Evolutionary conservation across 2,797 vertebrate genomes (phyloP).

Genomic region (Pristis pectinata): DNA sequence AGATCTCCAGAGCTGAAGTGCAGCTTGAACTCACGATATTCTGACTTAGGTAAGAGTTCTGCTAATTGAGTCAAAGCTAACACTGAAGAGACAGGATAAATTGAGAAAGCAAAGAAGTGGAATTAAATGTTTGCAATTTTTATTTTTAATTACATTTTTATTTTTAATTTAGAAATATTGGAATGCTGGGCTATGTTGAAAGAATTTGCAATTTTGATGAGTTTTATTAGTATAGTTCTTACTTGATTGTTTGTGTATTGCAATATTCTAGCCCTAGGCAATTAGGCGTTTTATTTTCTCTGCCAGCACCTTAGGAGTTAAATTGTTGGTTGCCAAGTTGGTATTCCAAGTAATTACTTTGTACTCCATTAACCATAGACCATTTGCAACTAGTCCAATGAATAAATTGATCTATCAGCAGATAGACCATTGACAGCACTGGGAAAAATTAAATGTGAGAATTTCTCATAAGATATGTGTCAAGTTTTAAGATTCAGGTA

Average conservation of each 20-base stretch:
- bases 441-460: background rate
- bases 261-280: background rate
- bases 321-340: background rate
- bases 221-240: background rate
- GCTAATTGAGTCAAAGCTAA: no score
- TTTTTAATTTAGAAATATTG: background rate
- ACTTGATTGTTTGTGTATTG: background rate
- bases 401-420: background rate
- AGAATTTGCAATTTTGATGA: background rate
- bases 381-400: background rate
- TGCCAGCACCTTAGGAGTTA: background rate
- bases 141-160: background rate
- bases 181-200: background rate
- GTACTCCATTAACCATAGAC: background rate
- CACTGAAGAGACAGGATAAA: background rate
- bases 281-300: background rate
- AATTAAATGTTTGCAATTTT: background rate
- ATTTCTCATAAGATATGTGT: background rate
- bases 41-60: no score
- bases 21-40: no score
- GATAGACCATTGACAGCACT: background rate
- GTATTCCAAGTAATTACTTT: background rate
- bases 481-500: background rate
- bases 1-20: no score
- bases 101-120: background rate